Conservation (phyloP, 2,797 vertebrate species). For the Oreonectes daqikongensis region DNA sequence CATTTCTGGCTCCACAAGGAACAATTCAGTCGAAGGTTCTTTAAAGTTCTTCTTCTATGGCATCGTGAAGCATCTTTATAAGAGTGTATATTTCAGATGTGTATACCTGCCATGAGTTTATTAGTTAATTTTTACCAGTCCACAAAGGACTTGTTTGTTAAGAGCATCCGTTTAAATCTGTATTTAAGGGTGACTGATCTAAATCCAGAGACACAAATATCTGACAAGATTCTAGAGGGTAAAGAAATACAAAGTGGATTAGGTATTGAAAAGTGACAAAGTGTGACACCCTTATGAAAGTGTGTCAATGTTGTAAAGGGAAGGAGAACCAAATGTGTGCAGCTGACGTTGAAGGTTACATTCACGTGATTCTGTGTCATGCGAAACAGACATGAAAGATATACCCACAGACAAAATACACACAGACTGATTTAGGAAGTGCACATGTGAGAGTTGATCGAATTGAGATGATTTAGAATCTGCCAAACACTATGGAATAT, state of each 20-base stretch:
- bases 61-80: too few relatives aligned
- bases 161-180: too few relatives aligned
- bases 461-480: not conserved
- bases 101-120: too few relatives aligned
- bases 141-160: too few relatives aligned
- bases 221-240: not conserved
- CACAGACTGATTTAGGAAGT: not conserved
- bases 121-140: too few relatives aligned
- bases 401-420: not conserved
- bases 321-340: slow-evolving; percentile 30
- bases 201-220: not conserved
- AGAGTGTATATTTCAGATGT: too few relatives aligned
- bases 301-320: slow-evolving; percentile 26
- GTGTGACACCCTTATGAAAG: slow-evolving; percentile 18
- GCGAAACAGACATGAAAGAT: slow-evolving; percentile 19
- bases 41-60: too few relatives aligned
- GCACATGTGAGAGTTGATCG: not conserved
- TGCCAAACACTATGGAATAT: not conserved
- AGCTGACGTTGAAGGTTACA: slow-evolving; percentile 15
- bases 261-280: not conserved
- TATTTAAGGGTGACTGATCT: too few relatives aligned
- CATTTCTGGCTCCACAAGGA: too few relatives aligned
- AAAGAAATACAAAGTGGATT: not conserved
- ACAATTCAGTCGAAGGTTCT: too few relatives aligned
- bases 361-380: slow-evolving; percentile 38